These are phyloP conservation scores for Phalacrocorax aristotelis DNA, from an alignment of 2,113 vertebrate species.

Conservation along the genomic window DNA sequence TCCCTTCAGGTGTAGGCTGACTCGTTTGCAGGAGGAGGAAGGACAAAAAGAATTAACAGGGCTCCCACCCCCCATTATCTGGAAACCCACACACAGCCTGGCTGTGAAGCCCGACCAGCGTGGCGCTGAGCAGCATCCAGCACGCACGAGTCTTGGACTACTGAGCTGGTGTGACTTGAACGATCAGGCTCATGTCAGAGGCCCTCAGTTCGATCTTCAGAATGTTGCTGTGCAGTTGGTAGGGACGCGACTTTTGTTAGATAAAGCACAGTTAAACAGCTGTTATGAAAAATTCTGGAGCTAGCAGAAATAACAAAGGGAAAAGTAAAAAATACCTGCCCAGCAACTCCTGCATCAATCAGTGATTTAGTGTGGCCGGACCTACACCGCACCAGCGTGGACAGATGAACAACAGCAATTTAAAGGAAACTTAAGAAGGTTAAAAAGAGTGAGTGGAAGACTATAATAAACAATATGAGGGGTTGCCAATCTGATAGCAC, in stretches of 20 bases:
- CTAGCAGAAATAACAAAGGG: neutral
- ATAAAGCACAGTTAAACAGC: neutral
- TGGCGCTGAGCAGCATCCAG: neutral
- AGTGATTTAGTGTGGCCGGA: neutral
- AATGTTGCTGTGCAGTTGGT: neutral
- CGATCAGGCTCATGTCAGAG: neutral
- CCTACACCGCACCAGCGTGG: neutral
- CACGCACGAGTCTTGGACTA: fast-evolving
- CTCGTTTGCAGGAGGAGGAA: neutral
- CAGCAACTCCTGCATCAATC: neutral
- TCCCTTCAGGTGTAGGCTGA: too few species aligned
- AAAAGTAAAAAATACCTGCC: neutral
- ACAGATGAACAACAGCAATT: neutral
- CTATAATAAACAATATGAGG: neutral
- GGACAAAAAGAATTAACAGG: neutral
- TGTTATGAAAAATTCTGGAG: neutral
- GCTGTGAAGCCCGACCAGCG: neutral
- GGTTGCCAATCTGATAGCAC: neutral
- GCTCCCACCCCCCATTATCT: neutral
- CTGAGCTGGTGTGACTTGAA: neutral
- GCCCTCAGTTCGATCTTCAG: neutral
- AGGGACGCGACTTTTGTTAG: neutral
- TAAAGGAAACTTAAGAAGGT: neutral
- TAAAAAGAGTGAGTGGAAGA: neutral
- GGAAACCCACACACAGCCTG: fast-evolving